Percentiles rank a stretch among this genome's conserved stretches.
Evolutionary conservation across 2,888 invertebrate genomes (phyloP).

Genomic region (Philhelius pedissequus): DNA sequence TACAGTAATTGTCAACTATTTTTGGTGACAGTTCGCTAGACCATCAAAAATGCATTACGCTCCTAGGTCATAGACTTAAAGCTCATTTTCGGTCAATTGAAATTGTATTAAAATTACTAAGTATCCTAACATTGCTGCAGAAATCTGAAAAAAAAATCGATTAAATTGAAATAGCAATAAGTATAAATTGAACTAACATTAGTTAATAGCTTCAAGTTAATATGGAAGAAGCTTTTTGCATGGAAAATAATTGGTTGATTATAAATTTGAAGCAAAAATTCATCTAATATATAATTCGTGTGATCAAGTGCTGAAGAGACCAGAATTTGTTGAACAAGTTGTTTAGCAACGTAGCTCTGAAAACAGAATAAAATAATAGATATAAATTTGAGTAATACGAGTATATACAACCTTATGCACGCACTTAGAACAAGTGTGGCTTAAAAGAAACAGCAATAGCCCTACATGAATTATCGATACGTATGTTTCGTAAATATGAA

Average conservation of each 20-base stretch:
- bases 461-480: not conserved
- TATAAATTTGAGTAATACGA: not conserved
- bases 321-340: slow-evolving; percentile 19
- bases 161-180: not conserved
- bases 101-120: slow-evolving; percentile 45
- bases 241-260: slow-evolving; percentile 32
- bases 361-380: not conserved
- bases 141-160: not conserved
- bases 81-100: slow-evolving; percentile 16
- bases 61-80: too few relatives aligned
- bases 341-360: not conserved
- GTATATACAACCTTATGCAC: not conserved
- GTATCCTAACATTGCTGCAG: slow-evolving; percentile 6
- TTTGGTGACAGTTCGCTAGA: too few relatives aligned
- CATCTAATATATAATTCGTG: slow-evolving; percentile 10
- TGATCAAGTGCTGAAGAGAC: not conserved
- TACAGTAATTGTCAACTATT: too few relatives aligned
- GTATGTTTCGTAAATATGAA: not conserved
- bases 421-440: slow-evolving; percentile 7
- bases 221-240: slow-evolving; percentile 9
- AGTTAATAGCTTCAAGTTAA: slow-evolving; percentile 6
- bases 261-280: slow-evolving; percentile 27
- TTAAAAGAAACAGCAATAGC: not conserved
- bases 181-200: not conserved
- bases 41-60: too few relatives aligned